phyloP scores from a whole-genome alignment of 1,140 invertebrate genomes.

The Muscidifurax raptorellus region DNA sequence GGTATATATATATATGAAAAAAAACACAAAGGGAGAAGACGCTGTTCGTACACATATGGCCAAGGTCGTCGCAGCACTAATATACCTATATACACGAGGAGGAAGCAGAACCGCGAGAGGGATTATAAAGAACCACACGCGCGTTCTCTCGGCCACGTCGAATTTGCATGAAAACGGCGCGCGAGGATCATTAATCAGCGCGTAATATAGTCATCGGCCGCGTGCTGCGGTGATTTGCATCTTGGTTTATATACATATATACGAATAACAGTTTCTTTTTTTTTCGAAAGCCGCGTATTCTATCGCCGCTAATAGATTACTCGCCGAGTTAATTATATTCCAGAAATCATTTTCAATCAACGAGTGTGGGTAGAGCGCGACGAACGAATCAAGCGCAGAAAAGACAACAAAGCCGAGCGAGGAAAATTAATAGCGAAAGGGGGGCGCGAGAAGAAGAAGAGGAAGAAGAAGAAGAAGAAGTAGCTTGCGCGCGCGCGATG shows the following conservation, averaged over 20 bases:
- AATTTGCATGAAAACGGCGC: constrained; percentile 52
- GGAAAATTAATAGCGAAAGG: constrained; percentile 39
- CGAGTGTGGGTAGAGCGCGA: no score
- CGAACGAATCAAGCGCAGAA: not conserved
- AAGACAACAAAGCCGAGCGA: not conserved
- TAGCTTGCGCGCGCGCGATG: constrained; percentile 11
- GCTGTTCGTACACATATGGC: not conserved
- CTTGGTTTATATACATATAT: no score
- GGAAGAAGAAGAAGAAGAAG: constrained; percentile 26
- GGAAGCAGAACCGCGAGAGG: constrained; percentile 27
- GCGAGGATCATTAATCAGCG: constrained; percentile 45
- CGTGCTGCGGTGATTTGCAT: constrained; percentile 30
- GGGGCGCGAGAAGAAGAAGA: constrained; percentile 1
- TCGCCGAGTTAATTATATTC: no score
- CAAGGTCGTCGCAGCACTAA: not conserved
- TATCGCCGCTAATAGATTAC: no score
- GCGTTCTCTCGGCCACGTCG: constrained; percentile 27
- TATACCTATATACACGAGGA: not conserved
- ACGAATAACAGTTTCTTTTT: constrained; percentile 5
- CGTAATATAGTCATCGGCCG: constrained; percentile 52
- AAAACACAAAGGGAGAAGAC: constrained; percentile 54
- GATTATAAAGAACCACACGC: not conserved
- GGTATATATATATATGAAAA: constrained; percentile 52
- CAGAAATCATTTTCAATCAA: no score
- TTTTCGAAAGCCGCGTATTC: not conserved